Base-by-base conservation (phyloP, 2,797 vertebrate species). In the Odontamblyopus lacepedii region DNA sequence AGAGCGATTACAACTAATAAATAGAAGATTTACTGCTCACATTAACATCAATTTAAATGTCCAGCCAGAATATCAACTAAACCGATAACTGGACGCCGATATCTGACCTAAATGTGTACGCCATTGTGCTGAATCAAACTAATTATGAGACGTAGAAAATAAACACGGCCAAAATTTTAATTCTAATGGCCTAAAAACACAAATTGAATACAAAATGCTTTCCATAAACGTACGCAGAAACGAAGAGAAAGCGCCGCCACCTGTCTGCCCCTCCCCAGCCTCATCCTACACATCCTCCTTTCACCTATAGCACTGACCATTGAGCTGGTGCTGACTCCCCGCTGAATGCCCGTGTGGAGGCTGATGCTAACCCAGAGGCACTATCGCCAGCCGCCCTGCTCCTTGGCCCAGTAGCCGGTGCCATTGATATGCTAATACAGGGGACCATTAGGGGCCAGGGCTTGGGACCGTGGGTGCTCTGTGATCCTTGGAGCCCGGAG, bases 361-460 rank as follows among this genome's bases (percentile, higher is more conserved):
- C 59, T 7, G 60, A 80, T 71, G 88, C 85, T 87, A 85, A 87
- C 87, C 84, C 11, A 9, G 75, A 84, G 83, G 77, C 76, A 64
- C 89, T 89, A 87, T 87, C 83, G 66, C 84, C 73, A 80, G 82
- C 83, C 62, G 71, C 76, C 75, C 87, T 68, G 89, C 79, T 85
- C 78, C 87, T 83, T 84, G 83, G 90, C 77, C 69, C 77, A 85
- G 27, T 48, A 82, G 87, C 82, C 64, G 3, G 59, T 72, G 53
- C 63, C 81, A 92, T 93, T 92, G 83, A 92, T 88, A 93, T 92
- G 92, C 61, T 85, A 92, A 93, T 91, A 76, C 19, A 62, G 18
- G 82, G 80, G 83, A 86, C 70, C 26, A 84, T 88, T 77, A 64
- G 65, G 85, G 89, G 86, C 88, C 90, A 88, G 80, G 79, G 85